Percentiles rank a stretch among this genome's conserved stretches.
phyloP scores from a whole-genome alignment of 2,888 invertebrate genomes.

The Agapostemon virescens region DNA sequence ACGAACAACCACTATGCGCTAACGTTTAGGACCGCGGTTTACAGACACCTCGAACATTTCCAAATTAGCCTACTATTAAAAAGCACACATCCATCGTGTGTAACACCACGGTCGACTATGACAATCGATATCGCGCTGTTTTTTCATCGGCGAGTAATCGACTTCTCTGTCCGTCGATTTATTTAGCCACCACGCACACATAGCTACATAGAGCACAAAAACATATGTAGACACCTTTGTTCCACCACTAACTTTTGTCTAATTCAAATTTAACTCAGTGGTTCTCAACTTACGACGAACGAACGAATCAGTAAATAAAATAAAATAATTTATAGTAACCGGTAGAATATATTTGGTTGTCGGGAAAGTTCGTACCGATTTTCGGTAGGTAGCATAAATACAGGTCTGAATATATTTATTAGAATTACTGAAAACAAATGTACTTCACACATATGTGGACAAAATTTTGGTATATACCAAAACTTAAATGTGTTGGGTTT shows the following conservation, averaged over 20 bases:
- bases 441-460: too few species aligned
- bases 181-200: not conserved
- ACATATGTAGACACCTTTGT: not conserved
- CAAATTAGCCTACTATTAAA: constrained; percentile 60
- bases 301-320: too few species aligned
- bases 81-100: constrained; percentile 48
- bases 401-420: too few species aligned
- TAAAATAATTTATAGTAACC: not conserved
- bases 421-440: too few species aligned
- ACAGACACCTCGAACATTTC: constrained; percentile 58
- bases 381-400: too few species aligned
- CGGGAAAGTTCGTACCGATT: too few species aligned
- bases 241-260: not conserved
- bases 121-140: constrained; percentile 28
- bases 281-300: not conserved
- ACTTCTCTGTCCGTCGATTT: constrained; percentile 27
- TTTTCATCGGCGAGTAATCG: constrained; percentile 33
- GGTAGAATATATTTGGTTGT: not conserved
- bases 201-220: not conserved
- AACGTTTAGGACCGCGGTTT: constrained; percentile 31
- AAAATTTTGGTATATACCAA: too few species aligned
- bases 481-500: too few species aligned
- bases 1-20: constrained; percentile 21
- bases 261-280: not conserved
- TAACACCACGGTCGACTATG: constrained; percentile 34